phyloP scores from a whole-genome alignment of 2,797 vertebrate genomes.

The Arremon aurantiirostris region DNA sequence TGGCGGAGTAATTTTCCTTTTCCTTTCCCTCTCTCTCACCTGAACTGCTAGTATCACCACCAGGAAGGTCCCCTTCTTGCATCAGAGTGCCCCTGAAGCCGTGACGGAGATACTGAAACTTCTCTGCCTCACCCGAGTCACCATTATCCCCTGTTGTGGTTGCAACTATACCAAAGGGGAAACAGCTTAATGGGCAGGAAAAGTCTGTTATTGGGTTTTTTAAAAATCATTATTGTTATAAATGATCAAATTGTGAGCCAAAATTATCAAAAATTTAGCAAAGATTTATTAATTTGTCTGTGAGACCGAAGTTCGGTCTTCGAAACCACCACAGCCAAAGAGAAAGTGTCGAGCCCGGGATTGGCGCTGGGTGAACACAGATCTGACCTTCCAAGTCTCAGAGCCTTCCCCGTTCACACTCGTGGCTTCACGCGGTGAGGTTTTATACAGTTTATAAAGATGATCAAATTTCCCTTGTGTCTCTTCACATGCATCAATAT shows the following conservation, averaged over 20 bases:
- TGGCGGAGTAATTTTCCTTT: background rate
- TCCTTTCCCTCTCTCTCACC: background rate
- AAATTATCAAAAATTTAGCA: too few relatives aligned
- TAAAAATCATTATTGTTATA: background rate
- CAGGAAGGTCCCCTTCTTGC: background rate
- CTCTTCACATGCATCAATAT: too few relatives aligned
- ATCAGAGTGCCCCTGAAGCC: background rate
- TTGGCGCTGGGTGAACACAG: fast-evolving
- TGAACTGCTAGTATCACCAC: background rate
- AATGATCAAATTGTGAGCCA: too few relatives aligned
- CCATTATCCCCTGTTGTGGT: too few relatives aligned
- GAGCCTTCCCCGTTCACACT: too few relatives aligned
- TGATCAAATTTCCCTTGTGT: too few relatives aligned
- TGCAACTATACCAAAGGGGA: background rate
- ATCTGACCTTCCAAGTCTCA: too few relatives aligned
- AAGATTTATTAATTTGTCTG: too few relatives aligned
- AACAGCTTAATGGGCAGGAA: fast-evolving
- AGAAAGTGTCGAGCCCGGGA: too few relatives aligned
- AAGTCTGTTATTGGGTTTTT: background rate
- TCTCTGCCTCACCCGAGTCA: background rate
- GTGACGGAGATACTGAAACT: fast-evolving
- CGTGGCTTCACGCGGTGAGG: fast-evolving
- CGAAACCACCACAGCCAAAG: too few relatives aligned
- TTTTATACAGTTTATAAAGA: too few relatives aligned
- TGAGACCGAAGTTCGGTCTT: too few relatives aligned